Evolutionary conservation across 2,888 invertebrate species (phyloP).

Genomic region (Lasioglossum vierecki): DNA sequence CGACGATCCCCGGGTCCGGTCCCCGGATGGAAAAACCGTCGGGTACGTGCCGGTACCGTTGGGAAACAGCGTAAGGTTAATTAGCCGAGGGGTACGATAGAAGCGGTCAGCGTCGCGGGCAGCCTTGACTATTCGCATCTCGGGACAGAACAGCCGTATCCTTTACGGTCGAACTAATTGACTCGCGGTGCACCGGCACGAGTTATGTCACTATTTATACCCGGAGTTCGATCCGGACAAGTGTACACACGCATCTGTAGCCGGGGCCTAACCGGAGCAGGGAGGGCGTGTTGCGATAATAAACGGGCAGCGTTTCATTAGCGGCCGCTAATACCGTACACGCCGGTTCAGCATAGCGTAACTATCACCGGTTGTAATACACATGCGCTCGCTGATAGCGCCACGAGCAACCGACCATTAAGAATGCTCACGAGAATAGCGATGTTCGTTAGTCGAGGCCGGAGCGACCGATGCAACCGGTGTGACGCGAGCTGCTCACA

Average conservation of each 20-base stretch:
- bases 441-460: slow-evolving; percentile 61
- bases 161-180: slow-evolving; percentile 68
- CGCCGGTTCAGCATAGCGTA: slow-evolving; percentile 67
- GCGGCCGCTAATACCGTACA: slow-evolving; percentile 69
- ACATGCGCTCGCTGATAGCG: slow-evolving; percentile 60
- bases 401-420: slow-evolving; percentile 59
- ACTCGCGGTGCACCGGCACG: slow-evolving; percentile 66
- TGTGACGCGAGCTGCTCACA: slow-evolving; percentile 45
- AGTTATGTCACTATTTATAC: slow-evolving; percentile 72
- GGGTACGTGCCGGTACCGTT: neutral
- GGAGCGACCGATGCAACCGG: slow-evolving; percentile 26
- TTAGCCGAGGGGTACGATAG: slow-evolving; percentile 52
- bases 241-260: slow-evolving; percentile 44
- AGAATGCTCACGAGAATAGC: slow-evolving; percentile 61
- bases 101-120: slow-evolving; percentile 39
- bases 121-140: slow-evolving; percentile 55
- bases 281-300: slow-evolving; percentile 61
- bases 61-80: slow-evolving; percentile 64
- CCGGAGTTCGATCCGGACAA: slow-evolving; percentile 51
- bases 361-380: slow-evolving; percentile 69
- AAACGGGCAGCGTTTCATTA: slow-evolving; percentile 70
- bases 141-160: slow-evolving; percentile 50
- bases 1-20: neutral
- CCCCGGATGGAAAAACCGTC: neutral
- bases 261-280: slow-evolving; percentile 15